phyloP scores from a whole-genome alignment of 1,140 invertebrate species.

The Tetranychus cinnabarinus region DNA sequence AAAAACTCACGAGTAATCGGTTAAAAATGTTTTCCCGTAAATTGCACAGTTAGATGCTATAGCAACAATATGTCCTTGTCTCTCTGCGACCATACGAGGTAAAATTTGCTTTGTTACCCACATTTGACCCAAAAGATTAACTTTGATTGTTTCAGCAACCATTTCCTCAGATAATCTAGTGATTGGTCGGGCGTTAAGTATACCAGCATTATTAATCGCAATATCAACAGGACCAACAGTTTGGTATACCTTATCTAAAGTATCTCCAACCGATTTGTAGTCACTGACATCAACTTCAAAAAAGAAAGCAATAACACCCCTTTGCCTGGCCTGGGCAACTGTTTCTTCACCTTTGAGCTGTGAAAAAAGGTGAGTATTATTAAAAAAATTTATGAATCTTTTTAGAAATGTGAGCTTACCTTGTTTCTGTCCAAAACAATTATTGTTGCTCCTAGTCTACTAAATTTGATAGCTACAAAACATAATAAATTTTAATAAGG shows the following conservation, averaged over 20 bases:
- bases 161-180: slow-evolving; percentile 35
- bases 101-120: slow-evolving; percentile 56
- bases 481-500: too few species aligned
- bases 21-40: slow-evolving; percentile 39
- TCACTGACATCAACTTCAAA: background rate
- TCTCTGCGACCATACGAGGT: slow-evolving; percentile 46
- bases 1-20: slow-evolving; percentile 12
- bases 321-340: background rate
- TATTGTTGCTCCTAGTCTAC: slow-evolving; percentile 12
- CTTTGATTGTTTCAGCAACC: slow-evolving; percentile 38
- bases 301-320: background rate
- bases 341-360: background rate
- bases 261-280: background rate
- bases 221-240: slow-evolving; percentile 34
- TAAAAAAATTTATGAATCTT: background rate
- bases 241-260: slow-evolving; percentile 17
- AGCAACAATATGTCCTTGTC: slow-evolving; percentile 55
- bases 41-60: slow-evolving; percentile 55
- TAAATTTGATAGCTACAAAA: slow-evolving; percentile 9
- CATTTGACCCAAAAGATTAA: slow-evolving; percentile 53
- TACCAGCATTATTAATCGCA: slow-evolving; percentile 63
- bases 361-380: background rate
- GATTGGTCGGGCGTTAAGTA: slow-evolving; percentile 50
- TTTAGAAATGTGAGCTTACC: background rate
- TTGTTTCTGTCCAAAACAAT: slow-evolving; percentile 29